Base-by-base conservation (phyloP, 2,113 vertebrate genomes). In the Epinephelus moara region DNA sequence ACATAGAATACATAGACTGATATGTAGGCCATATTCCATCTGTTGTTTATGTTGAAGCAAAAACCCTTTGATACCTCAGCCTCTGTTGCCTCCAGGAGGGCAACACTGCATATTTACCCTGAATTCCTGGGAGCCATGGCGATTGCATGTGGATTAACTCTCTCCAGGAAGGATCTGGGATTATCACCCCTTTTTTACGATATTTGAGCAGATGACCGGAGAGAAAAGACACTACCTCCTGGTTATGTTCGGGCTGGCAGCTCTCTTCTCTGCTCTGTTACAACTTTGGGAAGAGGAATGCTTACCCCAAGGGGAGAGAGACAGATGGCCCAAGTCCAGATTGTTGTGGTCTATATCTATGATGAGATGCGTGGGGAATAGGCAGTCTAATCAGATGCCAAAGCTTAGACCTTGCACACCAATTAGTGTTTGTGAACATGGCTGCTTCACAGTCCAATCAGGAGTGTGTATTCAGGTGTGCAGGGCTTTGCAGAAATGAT, bases 121-220 rank as follows among this genome's bases (percentile, higher is more conserved):
- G 76, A 89, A 94, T 89, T 92, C 90, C 90, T 85, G 50, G 88
- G 78, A 85, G 85, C 81, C 89, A 89, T 90, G 88, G 88, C 60
- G 57, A 92, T 93, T 74, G 82, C 78, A 79, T 84, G 70, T 85
- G 80, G 86, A 91, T 94, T 90, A 92, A 77, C 66, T 68, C 69
- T 88, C 81, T 84, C 69, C 40, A n/a, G 30, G 77, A 87, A 84
- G 25, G 70, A 84, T 75, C 49, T 60, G 55, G 72, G 76, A 82
- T 90, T 75, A 74, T 81, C 69, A 56, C 64, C 50, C 66, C 40
- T 61, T 66, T 49, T 85, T 67, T 42, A 45, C 63, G 40, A 61
- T 56, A 70, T 76, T 56, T 64, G 4, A 89, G 64, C 80, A 74
- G 78, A 82, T 85, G 70, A 56, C 27, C 1, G 3, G 13, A 45